Base-by-base conservation (phyloP, 2,888 invertebrate species). In the Ypsolopha scabrella region DNA sequence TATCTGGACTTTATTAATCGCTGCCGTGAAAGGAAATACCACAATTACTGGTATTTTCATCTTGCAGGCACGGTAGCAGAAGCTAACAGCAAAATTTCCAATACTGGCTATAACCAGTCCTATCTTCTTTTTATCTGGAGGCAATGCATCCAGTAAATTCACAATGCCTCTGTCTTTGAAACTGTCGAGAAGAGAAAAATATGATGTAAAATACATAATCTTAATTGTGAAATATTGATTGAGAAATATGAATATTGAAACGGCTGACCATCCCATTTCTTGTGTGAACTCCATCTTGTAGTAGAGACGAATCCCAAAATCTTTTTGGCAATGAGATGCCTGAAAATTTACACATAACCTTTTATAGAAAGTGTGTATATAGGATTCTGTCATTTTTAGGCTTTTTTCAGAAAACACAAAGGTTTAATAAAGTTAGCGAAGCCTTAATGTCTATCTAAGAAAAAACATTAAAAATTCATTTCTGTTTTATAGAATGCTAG, bases 161-260 rank as follows among this genome's bases (percentile, higher is more conserved):
- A 91, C 66, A 0, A 90, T 90, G 14, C 93, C 93, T 60, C 93
- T 78, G 68, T 93, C 93, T 72, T 93, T 93, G 67, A 92, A 92
- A 69, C 92, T 92, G 64, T 3, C 7, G 13, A 36, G 24, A 43
- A 38, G n/a, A 24, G 24, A 24, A 24, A 24, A 24, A 24, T 24
- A 24, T 24, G 4, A 24, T 24, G 24, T 24, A 24, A 24, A 24
- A 24, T 24, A n/a, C n/a, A n/a, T 4, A 24, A 24, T 41, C 11
- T 7, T 1, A 9, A 13, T 41, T 11, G 41, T 9, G 7, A 13
- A 41, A n/a, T 41, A n/a, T n/a, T n/a, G n/a, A n/a, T n/a, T n/a
- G n/a, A n/a, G n/a, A n/a, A n/a, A n/a, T n/a, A n/a, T n/a, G n/a
- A n/a, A n/a, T n/a, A n/a, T n/a, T n/a, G 41, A 7, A 39, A 24